Evolutionary conservation across 2,888 invertebrate species (phyloP), one percentile per base, ranked within the genome.

Genomic region (Nycteola revayana): DNA sequence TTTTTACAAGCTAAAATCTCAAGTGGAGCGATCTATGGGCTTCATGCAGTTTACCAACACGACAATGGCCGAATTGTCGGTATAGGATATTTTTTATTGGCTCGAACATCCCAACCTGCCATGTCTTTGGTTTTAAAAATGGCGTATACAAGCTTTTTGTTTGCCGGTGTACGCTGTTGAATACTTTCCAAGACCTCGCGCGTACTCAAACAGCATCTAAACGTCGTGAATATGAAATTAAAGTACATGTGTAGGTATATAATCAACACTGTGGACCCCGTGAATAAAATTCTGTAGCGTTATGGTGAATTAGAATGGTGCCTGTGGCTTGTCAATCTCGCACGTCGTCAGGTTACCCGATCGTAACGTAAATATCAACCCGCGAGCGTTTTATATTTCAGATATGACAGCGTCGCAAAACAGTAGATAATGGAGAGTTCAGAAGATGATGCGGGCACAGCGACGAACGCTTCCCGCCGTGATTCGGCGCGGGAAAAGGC

Each of bases 141-240:
- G 90, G 90, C 90, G 90, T 90, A 89, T 89, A 89, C 89, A 90
- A 90, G 89, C 90, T 89, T 90, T 90, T 90, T 89, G 90, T 90
- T 90, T 87, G 90, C 90, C 90, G 90, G 90, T 88, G 83, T 87
- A 86, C 76, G 81, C 78, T 81, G 78, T 80, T 88, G 80, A 89
- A 83, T 75, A 75, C 75, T 81, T 81, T 80, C 70, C 72, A 71
- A 77, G 73, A 76, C 77, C 77, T 74, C 68, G 79, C 74, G 75
- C 73, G 71, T 72, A 54, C 70, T 78, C 73, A 56, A 57, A 68
- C 70, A 78, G 75, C 75, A 76, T 68, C 71, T 75, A 75, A 76
- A 83, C 78, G 69, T 77, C 74, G 83, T 82, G 84, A 89, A 86
- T 88, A 89, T 89, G 89, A 88, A 80, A 88, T 76, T 86, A 76